Base-by-base conservation (phyloP, 2,113 vertebrate genomes). In the Epinephelus cyanopodus region DNA sequence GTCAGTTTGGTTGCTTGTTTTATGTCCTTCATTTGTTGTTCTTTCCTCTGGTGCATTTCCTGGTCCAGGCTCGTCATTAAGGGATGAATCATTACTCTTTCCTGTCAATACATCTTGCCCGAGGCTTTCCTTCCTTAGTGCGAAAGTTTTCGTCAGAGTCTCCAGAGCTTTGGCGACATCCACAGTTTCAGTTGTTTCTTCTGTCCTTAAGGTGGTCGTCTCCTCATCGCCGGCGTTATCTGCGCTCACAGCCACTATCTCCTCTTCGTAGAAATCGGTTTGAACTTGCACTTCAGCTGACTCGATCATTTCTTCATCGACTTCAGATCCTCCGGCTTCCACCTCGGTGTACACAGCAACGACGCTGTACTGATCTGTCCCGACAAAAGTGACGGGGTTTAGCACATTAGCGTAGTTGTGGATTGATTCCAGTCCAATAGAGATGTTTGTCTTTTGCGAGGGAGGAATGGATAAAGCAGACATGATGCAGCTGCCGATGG, bases 381-480 rank as follows among this genome's bases (percentile, higher is more conserved):
- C 90, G 0, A 79, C 73, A 4, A 92, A 81, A 27, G 88, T 65
- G 17, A 85, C 23, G 3, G 90, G 89, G 74, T 87, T 87, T 23
- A 93, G 66, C 0, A 91, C 48, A 9, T 92, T 89, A 3, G 90
- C 87, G 0, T 91, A 90, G 85, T 81, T 92, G 68, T 93, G 89
- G 62, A 90, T 48, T 0, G 89, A 82, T 0, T 88, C 84, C 17
- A 85, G 76, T 60, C 82, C 87, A 2, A 90, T 39, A 9, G 92
- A 89, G n/a, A 90, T 12, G 47, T 87, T 86, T 25, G 91, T 25
- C 71, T 89, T 94, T 19, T 94, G 90, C 0, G 95, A 95, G 4
- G 93, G 93, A 72, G 94, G 94, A 29, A 94, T 82, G 25, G 95
- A 95, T 11, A 95, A 78, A 5, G 94, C 90, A 18, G 94, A 93